These are phyloP conservation scores for Euclidia mi DNA, from an alignment of 2,888 invertebrate genomes.

Conservation along the genomic window DNA sequence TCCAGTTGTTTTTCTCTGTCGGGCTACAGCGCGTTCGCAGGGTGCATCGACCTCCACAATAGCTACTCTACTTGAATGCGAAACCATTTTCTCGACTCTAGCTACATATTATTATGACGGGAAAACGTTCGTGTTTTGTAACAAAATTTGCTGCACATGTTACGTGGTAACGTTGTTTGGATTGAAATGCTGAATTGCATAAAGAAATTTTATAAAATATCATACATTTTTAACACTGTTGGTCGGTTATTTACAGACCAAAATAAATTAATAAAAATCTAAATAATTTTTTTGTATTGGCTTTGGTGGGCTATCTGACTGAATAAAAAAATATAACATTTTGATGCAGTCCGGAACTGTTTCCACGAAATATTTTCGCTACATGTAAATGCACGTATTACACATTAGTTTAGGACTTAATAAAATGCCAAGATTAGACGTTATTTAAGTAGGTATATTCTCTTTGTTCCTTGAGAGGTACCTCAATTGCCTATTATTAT, in stretches of 20 bases:
- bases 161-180: constrained; percentile 29
- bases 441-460: no score
- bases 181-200: constrained; percentile 19
- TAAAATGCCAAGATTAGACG: no score
- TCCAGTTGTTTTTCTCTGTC: constrained; percentile 67
- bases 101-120: constrained; percentile 50
- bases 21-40: constrained; percentile 37
- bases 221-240: background rate
- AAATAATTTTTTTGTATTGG: no score
- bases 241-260: background rate
- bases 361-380: no score
- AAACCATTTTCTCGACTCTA: constrained; percentile 65
- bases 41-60: constrained; percentile 52
- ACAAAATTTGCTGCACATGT: constrained; percentile 37
- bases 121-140: constrained; percentile 42
- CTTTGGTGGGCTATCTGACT: no score
- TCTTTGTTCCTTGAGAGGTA: no score
- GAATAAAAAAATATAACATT: no score
- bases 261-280: no score
- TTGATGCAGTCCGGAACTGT: no score
- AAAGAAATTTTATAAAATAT: constrained; percentile 10
- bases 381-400: no score
- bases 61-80: constrained; percentile 62
- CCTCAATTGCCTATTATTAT: no score
- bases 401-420: no score